Conservation (phyloP, 2,797 vertebrate species). For the Coregonus ussuriensis region DNA sequence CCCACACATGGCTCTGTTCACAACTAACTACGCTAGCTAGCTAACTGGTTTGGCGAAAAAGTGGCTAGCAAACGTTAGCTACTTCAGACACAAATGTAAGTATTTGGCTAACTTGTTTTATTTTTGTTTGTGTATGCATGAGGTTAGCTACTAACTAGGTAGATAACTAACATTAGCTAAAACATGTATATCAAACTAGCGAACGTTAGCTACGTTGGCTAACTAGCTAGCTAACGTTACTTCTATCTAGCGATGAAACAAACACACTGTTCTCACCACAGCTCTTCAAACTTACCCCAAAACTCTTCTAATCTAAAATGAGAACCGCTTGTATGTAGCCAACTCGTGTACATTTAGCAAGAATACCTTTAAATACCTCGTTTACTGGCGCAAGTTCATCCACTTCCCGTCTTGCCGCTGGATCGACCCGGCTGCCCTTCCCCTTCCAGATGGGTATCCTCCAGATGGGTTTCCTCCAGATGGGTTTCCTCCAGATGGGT, state of each 20-base stretch:
- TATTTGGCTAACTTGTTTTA: not conserved
- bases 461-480: too few species aligned
- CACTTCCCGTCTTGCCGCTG: slow-evolving; percentile 33
- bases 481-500: too few species aligned
- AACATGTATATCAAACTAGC: not conserved
- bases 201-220: not conserved
- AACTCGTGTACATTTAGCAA: not conserved
- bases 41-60: not conserved
- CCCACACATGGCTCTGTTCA: not conserved
- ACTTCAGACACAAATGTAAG: not conserved
- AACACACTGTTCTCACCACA: not conserved
- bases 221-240: slow-evolving; percentile 2
- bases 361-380: not conserved
- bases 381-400: not conserved
- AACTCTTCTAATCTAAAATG: not conserved
- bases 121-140: not conserved
- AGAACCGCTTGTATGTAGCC: not conserved
- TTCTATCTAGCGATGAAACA: not conserved
- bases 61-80: not conserved
- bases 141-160: not conserved
- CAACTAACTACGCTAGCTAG: not conserved
- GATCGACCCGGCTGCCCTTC: not conserved
- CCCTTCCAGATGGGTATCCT: not conserved
- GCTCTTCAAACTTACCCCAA: not conserved
- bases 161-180: not conserved